Conservation (phyloP, 1,140 invertebrate species). For the Vanessa tameamea region DNA sequence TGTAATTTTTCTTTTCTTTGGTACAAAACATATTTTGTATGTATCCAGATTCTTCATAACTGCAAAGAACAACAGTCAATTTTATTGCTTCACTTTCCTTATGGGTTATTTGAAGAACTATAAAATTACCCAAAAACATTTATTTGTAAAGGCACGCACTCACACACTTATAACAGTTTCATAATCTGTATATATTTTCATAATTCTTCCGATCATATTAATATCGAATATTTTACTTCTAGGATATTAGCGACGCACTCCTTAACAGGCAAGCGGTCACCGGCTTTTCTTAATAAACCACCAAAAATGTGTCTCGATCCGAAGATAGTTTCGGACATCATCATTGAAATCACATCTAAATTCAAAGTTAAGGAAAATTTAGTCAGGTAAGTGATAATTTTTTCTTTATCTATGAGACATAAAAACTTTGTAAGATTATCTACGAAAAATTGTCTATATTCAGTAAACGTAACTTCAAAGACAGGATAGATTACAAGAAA, state of each 20-base stretch:
- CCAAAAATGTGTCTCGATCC: slow-evolving; percentile 75
- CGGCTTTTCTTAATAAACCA: slow-evolving; percentile 70
- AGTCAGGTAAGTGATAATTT: slow-evolving; percentile 57
- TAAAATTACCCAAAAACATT: too few relatives aligned
- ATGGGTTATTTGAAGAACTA: too few relatives aligned
- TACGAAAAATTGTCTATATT: too few relatives aligned
- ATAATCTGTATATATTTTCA: slow-evolving; percentile 7
- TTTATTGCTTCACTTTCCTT: too few relatives aligned
- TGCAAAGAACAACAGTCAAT: too few relatives aligned
- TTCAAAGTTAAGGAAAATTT: slow-evolving; percentile 72
- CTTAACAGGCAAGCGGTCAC: slow-evolving; percentile 73
- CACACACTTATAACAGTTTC: not conserved
- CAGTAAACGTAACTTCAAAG: too few relatives aligned
- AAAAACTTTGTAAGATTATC: too few relatives aligned
- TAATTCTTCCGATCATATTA: not conserved
- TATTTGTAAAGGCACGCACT: too few relatives aligned
- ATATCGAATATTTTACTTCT: slow-evolving; percentile 38
- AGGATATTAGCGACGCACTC: slow-evolving; percentile 76
- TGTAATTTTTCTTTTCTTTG: too few relatives aligned
- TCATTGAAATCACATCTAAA: slow-evolving; percentile 67
- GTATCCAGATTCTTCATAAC: too few relatives aligned
- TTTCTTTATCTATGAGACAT: not conserved
- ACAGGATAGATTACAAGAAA: too few relatives aligned
- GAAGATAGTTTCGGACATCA: slow-evolving; percentile 71
- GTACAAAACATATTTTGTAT: too few relatives aligned